These are phyloP conservation scores for Urocynchramus pylzowi DNA, from an alignment of 2,113 vertebrate genomes.

Conservation along the genomic window DNA sequence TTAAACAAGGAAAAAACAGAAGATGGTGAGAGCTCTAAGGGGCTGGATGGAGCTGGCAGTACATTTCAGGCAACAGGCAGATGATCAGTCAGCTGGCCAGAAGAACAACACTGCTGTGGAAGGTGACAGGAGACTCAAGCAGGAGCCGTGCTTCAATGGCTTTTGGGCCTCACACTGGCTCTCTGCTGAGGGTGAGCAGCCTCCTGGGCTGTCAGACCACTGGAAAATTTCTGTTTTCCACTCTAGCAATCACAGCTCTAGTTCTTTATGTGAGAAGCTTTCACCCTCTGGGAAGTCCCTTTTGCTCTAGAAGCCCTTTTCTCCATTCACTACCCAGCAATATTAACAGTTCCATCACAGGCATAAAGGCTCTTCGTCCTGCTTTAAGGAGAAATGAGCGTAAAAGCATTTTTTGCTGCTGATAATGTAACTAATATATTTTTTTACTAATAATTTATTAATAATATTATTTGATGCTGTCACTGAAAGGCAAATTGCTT, in stretches of 20 bases:
- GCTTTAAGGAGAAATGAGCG: neutral
- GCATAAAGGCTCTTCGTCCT: neutral
- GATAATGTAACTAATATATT: neutral
- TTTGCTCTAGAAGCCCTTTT: neutral
- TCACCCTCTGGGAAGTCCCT: neutral
- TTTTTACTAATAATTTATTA: neutral
- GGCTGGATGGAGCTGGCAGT: neutral
- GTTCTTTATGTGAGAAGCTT: accelerated
- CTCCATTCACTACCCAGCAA: neutral
- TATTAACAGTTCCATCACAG: neutral
- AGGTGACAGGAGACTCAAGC: neutral
- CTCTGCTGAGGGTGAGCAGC: neutral
- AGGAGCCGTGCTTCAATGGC: neutral
- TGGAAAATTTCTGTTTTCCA: neutral
- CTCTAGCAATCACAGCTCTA: neutral
- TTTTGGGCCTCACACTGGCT: neutral
- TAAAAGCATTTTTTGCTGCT: neutral
- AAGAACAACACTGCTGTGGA: accelerated
- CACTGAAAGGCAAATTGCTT: neutral
- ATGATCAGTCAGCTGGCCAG: neutral
- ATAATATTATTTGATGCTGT: neutral
- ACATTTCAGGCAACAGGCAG: neutral
- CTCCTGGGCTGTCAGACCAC: neutral
- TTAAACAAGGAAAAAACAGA: neutral
- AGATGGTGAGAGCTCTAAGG: neutral